Evolutionary conservation across 1,140 invertebrate species (phyloP).

Genomic region (Apis cerana): DNA sequence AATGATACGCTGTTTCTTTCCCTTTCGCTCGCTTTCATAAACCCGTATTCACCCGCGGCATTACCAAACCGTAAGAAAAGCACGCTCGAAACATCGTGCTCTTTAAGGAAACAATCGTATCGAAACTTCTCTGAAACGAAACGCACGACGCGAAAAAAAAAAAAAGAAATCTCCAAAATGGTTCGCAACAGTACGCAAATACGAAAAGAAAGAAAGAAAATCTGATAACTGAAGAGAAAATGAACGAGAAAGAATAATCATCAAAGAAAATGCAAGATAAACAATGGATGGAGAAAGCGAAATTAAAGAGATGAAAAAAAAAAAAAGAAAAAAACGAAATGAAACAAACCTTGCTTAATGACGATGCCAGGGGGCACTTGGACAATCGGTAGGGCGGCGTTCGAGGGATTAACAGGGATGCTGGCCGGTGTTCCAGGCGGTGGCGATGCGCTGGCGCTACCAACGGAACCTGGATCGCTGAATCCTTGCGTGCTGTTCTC

Average conservation of each 20-base stretch:
- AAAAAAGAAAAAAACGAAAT: slow-evolving; percentile 60
- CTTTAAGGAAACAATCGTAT: background rate
- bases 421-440: slow-evolving; percentile 78
- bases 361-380: slow-evolving; percentile 78
- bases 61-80: too few species aligned
- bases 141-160: too few species aligned
- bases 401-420: slow-evolving; percentile 71
- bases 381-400: slow-evolving; percentile 74
- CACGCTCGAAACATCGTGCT: slow-evolving; percentile 8
- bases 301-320: background rate
- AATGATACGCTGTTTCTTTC: slow-evolving; percentile 4
- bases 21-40: slow-evolving; percentile 14
- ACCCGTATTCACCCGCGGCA: slow-evolving; percentile 1
- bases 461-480: slow-evolving; percentile 86
- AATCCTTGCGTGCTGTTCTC: slow-evolving; percentile 85
- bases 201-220: too few species aligned
- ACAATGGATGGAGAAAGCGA: background rate
- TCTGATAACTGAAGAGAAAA: too few species aligned
- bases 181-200: too few species aligned
- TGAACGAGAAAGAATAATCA: too few species aligned
- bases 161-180: too few species aligned
- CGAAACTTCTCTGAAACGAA: too few species aligned
- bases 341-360: slow-evolving; percentile 80
- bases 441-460: slow-evolving; percentile 83
- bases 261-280: too few species aligned